Percentiles rank a stretch among this genome's conserved stretches.
Conservation (phyloP, 2,888 invertebrate genomes). For the Eilema griseolum region DNA sequence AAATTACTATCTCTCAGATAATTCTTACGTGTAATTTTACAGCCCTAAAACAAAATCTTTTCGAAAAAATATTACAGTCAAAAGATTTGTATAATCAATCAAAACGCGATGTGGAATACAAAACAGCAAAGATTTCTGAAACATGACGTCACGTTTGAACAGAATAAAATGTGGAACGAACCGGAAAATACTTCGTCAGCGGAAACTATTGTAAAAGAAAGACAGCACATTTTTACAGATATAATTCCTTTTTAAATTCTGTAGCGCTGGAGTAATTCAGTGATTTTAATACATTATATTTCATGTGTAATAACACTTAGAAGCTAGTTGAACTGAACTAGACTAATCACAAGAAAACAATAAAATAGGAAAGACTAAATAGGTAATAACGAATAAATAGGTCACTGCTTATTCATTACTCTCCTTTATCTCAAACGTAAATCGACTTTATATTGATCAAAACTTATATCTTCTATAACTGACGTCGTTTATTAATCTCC, state of each 20-base stretch:
- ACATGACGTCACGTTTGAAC: slow-evolving; percentile 2
- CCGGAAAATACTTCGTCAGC: slow-evolving; percentile 4
- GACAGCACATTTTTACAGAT: not conserved
- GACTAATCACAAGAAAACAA: too few relatives aligned
- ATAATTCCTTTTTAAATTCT: not conserved
- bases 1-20: too few relatives aligned
- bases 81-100: not conserved
- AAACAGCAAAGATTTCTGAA: not conserved
- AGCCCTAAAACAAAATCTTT: not conserved
- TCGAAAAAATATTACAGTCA: not conserved
- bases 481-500: slow-evolving; percentile 13
- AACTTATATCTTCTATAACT: not conserved
- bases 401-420: not conserved
- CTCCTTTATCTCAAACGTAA: not conserved
- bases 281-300: not conserved
- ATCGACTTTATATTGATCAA: not conserved
- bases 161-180: not conserved
- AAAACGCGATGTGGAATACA: not conserved
- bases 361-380: too few relatives aligned
- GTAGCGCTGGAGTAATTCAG: not conserved
- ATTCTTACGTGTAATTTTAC: not conserved
- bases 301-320: too few relatives aligned
- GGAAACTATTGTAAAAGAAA: slow-evolving; percentile 1
- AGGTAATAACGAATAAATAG: too few relatives aligned
- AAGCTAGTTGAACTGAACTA: too few relatives aligned